phyloP scores from a whole-genome alignment of 64 coral and sea anemone genomes.

The Acropora tenuis region DNA sequence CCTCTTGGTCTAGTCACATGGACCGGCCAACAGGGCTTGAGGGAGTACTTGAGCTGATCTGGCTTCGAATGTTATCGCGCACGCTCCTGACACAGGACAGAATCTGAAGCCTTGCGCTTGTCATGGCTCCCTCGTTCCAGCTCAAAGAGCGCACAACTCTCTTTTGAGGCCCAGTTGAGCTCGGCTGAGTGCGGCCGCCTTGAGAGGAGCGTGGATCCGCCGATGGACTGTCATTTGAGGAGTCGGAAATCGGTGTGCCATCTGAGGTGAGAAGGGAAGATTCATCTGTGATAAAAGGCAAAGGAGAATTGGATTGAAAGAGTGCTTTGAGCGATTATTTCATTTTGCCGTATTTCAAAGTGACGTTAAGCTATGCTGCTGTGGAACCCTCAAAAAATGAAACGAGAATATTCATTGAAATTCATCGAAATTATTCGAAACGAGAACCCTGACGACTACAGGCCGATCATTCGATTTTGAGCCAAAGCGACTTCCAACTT shows the following conservation, averaged over 20 bases:
- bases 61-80: conserved; percentile 28
- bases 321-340: too few relatives aligned
- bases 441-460: too few relatives aligned
- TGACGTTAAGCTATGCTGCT: too few relatives aligned
- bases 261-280: neutral
- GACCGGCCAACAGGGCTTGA: conserved; percentile 26
- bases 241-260: conserved; percentile 20
- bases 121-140: conserved; percentile 9
- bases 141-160: conserved; percentile 2
- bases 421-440: too few relatives aligned
- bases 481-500: too few relatives aligned
- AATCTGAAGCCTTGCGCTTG: conserved; percentile 21
- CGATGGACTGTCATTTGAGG: conserved; percentile 10
- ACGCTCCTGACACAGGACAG: conserved; percentile 24
- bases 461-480: too few relatives aligned
- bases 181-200: neutral
- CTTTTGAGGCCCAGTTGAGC: conserved; percentile 2
- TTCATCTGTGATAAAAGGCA: conserved; percentile 5
- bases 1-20: conserved; percentile 16
- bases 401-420: too few relatives aligned
- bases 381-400: too few relatives aligned
- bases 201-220: neutral
- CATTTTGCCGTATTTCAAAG: too few relatives aligned
- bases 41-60: conserved; percentile 29
- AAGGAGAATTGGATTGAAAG: neutral